Evolutionary conservation across 2,797 vertebrate species (phyloP).

Genomic region (Labeo calbasu): DNA sequence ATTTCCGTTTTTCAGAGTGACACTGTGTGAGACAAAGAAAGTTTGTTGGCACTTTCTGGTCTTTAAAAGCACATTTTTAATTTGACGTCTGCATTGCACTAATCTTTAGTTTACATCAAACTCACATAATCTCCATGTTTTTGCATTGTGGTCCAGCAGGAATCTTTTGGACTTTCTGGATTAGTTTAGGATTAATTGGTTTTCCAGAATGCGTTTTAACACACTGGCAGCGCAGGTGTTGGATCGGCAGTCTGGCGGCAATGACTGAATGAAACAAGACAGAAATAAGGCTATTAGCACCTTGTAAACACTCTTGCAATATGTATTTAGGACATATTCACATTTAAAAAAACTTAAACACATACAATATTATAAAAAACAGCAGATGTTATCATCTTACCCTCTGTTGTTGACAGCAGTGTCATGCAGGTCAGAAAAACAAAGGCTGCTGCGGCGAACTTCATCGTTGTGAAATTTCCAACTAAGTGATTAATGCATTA

Average conservation of each 20-base stretch:
- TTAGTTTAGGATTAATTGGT: constrained; percentile 9
- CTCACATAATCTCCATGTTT: constrained; percentile 67
- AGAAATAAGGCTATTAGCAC: no score
- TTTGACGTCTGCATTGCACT: not conserved
- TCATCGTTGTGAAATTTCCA: not conserved
- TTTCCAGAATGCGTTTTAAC: not conserved
- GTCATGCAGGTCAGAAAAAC: not conserved
- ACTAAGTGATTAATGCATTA: no score
- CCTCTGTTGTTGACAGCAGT: not conserved
- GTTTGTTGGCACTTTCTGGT: not conserved
- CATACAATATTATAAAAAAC: not conserved
- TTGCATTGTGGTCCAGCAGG: constrained; percentile 56
- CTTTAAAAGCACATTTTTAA: not conserved
- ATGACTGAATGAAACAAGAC: not conserved
- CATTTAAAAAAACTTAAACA: not conserved
- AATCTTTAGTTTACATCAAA: not conserved
- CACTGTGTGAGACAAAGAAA: constrained; percentile 43
- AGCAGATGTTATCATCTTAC: not conserved
- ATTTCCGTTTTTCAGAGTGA: not conserved
- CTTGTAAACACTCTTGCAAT: not conserved
- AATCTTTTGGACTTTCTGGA: constrained; percentile 6
- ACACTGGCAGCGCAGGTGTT: constrained; percentile 23
- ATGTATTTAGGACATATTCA: not conserved
- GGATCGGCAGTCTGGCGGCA: not conserved
- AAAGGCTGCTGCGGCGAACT: not conserved